phyloP scores from a whole-genome alignment of 2,888 invertebrate genomes.

The Lottia gigantea region DNA sequence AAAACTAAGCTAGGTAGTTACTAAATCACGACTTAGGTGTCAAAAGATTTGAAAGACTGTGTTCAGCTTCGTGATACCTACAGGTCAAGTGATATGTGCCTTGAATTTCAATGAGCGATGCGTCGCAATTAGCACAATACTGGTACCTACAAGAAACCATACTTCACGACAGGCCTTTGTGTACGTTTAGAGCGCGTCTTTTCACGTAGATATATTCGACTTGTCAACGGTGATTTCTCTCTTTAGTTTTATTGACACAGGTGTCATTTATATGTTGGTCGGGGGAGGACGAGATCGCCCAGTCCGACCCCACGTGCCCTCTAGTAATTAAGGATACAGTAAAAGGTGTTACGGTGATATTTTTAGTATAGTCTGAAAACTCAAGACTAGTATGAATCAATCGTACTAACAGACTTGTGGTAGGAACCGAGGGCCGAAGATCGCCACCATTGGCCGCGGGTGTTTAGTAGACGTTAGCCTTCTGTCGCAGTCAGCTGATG shows the following conservation, averaged over 20 bases:
- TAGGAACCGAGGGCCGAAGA: too few species aligned
- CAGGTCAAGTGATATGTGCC: slow-evolving; percentile 6
- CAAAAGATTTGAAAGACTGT: slow-evolving; percentile 7
- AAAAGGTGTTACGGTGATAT: too few species aligned
- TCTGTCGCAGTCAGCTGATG: too few species aligned
- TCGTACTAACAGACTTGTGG: too few species aligned
- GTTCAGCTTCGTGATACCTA: slow-evolving; percentile 6
- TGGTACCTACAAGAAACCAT: slow-evolving; percentile 9
- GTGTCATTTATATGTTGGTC: slow-evolving; percentile 1
- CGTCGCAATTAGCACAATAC: slow-evolving; percentile 7
- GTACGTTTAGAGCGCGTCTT: slow-evolving; percentile 6
- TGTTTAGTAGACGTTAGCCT: too few species aligned
- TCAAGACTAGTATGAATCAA: too few species aligned
- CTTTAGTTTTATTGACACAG: slow-evolving; percentile 4
- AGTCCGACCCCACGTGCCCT: slow-evolving; percentile 4
- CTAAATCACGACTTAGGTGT: slow-evolving; percentile 3
- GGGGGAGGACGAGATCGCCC: not conserved
- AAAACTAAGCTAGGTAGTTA: slow-evolving; percentile 2
- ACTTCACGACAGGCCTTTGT: slow-evolving; percentile 7
- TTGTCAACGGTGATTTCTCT: not conserved
- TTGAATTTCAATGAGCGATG: slow-evolving; percentile 9
- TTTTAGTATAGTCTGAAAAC: too few species aligned
- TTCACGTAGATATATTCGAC: slow-evolving; percentile 1
- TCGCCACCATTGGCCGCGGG: too few species aligned
- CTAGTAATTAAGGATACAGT: not conserved